Evolutionary conservation across 2,797 vertebrate genomes (phyloP).

Genomic region (Onychomys arenicola): DNA sequence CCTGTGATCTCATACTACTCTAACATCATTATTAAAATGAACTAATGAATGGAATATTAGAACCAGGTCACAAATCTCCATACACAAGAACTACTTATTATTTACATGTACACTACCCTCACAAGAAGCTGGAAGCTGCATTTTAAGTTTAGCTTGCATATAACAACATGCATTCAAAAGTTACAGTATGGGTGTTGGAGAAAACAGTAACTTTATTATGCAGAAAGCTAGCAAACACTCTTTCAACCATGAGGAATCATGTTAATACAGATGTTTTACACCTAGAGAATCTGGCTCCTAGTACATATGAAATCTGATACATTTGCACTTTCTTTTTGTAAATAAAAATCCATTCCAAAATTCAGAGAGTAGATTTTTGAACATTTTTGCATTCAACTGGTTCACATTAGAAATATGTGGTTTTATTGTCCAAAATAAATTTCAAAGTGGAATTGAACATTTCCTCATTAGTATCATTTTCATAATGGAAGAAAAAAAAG

Average conservation of each 20-base stretch:
- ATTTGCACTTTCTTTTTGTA: background rate
- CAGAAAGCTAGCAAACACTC: background rate
- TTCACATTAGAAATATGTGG: background rate
- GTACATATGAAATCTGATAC: too few relatives aligned
- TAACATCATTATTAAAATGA: background rate
- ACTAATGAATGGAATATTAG: background rate
- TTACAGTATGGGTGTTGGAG: too few relatives aligned
- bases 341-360: background rate
- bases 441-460: background rate
- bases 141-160: background rate
- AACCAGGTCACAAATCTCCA: background rate
- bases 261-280: background rate
- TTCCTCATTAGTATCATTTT: background rate
- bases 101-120: background rate
- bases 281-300: background rate
- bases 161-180: background rate
- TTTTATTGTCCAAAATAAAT: background rate
- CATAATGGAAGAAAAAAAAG: background rate
- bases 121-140: background rate
- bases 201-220: too few relatives aligned
- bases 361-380: background rate
- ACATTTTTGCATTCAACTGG: background rate
- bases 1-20: background rate
- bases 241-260: too few relatives aligned
- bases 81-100: background rate